A percentile compares a stretch with the other conserved stretches of the same genome.
phyloP scores from a whole-genome alignment of 2,113 vertebrate genomes.

The Willisornis vidua region DNA sequence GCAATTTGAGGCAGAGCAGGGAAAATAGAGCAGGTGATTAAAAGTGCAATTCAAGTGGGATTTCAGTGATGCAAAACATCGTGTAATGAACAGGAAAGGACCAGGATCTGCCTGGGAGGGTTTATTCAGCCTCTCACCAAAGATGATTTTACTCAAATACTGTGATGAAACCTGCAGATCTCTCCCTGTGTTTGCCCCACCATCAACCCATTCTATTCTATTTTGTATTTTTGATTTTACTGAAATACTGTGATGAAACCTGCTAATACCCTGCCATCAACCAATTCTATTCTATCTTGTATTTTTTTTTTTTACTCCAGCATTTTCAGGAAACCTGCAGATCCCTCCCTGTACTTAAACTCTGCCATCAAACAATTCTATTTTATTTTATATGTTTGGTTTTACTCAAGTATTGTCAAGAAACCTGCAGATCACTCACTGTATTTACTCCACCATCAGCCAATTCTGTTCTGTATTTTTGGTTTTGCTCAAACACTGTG shows the following conservation, averaged over 20 bases:
- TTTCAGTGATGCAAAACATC: neutral
- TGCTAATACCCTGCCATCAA: neutral
- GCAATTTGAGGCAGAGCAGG: neutral
- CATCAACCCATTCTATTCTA: neutral
- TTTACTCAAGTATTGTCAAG: neutral
- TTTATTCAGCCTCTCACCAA: neutral
- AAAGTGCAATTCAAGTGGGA: neutral
- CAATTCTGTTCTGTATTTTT: neutral
- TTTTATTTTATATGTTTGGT: neutral
- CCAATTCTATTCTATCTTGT: neutral
- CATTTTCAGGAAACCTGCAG: neutral
- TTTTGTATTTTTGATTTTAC: neutral
- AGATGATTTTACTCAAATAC: neutral
- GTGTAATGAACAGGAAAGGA: neutral
- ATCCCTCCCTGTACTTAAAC: neutral
- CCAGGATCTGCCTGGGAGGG: neutral
- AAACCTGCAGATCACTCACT: neutral
- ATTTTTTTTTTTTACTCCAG: neutral
- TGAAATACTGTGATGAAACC: neutral
- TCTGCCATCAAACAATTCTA: fast-evolving
- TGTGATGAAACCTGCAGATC: neutral
- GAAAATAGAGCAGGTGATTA: neutral
- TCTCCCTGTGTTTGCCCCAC: neutral
- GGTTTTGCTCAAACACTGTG: neutral
- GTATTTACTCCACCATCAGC: neutral